Percentiles rank a stretch among this genome's conserved stretches.
These are phyloP conservation scores for Strigamia maritima DNA, from an alignment of 2,888 invertebrate genomes.

Conservation along the genomic window DNA sequence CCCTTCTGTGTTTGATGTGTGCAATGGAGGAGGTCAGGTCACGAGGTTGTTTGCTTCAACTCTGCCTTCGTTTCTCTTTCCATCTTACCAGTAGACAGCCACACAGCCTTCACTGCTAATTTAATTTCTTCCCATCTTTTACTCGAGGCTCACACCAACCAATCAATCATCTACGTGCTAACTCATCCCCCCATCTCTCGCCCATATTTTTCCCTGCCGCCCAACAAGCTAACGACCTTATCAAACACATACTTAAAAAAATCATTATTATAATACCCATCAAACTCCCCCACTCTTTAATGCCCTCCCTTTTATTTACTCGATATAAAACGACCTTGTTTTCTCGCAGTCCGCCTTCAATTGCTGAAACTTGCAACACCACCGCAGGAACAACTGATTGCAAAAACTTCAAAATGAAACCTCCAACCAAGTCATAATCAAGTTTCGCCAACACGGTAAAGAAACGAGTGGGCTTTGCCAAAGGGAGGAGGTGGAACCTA, in stretches of 20 bases:
- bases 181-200: neutral
- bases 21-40: conserved; percentile 4
- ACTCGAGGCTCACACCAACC: neutral
- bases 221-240: neutral
- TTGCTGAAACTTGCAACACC: neutral
- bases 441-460: neutral
- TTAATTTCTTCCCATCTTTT: neutral
- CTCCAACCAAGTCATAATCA: conserved; percentile 4
- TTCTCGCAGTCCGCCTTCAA: neutral
- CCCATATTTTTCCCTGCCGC: neutral
- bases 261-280: neutral
- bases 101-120: neutral
- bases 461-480: neutral
- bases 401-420: conserved; percentile 27
- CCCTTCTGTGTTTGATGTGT: neutral
- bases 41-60: conserved; percentile 4
- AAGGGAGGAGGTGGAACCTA: neutral
- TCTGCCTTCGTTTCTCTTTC: neutral
- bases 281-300: neutral
- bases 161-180: neutral
- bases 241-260: neutral
- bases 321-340: neutral
- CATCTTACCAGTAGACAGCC: neutral
- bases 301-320: no score
- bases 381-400: neutral